These are phyloP conservation scores for Coenonympha glycerion DNA, from an alignment of 2,888 invertebrate genomes.

Conservation along the genomic window DNA sequence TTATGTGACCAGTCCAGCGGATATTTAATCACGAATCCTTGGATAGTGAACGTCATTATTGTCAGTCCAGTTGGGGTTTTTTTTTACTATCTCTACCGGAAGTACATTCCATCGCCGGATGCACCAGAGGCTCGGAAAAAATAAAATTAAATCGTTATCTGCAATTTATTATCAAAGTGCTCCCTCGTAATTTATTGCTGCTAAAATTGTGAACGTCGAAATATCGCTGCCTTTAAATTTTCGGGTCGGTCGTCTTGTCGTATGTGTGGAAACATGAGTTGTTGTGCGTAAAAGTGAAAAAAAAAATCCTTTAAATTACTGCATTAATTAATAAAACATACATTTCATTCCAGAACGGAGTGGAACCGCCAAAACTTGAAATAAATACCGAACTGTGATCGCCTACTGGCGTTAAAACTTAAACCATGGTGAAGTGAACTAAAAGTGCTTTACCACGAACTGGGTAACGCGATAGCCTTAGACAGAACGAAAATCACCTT, in stretches of 20 bases:
- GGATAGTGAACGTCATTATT: constrained; percentile 20
- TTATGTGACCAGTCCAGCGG: constrained; percentile 10
- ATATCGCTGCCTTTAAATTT: background rate
- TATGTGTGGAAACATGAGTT: constrained; percentile 6
- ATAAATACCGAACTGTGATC: constrained; percentile 53
- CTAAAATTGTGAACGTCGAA: constrained; percentile 9
- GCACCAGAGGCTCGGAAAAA: constrained; percentile 20
- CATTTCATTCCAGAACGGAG: constrained; percentile 17
- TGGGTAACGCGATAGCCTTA: constrained; percentile 60
- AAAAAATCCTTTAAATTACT: background rate
- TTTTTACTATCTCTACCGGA: constrained; percentile 30
- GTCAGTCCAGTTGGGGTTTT: constrained; percentile 19
- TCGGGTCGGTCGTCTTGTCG: background rate
- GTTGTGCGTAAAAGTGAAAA: background rate
- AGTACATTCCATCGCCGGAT: constrained; percentile 26
- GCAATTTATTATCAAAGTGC: constrained; percentile 15
- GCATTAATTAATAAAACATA: background rate
- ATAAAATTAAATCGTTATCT: constrained; percentile 19
- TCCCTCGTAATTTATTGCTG: constrained; percentile 15
- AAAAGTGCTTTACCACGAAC: constrained; percentile 63
- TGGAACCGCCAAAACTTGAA: constrained; percentile 24
- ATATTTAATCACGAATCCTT: constrained; percentile 22
- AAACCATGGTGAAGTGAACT: constrained; percentile 41
- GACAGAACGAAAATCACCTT: constrained; percentile 49
- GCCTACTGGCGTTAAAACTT: constrained; percentile 65